Evolutionary conservation across 2,888 invertebrate species (phyloP), one percentile per base, ranked within the genome.

Genomic region (Caenorhabditis auriculariae): DNA sequence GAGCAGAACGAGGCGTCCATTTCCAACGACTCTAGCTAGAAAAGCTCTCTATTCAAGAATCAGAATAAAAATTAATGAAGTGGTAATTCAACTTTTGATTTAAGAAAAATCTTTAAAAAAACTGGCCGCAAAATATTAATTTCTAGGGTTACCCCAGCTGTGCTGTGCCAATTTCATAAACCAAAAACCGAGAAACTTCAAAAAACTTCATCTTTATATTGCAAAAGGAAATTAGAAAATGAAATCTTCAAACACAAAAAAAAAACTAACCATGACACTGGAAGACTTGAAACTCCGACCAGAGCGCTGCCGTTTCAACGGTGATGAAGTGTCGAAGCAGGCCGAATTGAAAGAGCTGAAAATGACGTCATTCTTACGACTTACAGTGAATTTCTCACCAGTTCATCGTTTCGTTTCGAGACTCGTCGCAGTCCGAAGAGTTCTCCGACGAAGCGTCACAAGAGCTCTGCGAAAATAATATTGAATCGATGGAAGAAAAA

Each of bases 381-480:
- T 12, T 46, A 17, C 28, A 42, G 54, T 47, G 46, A 68, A 50
- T 61, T 57, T 51, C 57, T 69, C 69, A 66, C 65, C 46, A 66
- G 21, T 28, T 66, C 56, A 3, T 45, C 26, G 4, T 51, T 39
- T 21, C 54, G 52, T 15, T 55, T 54, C 26, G 15, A n/a, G 17
- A 4, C 9, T 15, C 4, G n/a, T 70, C 72, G 54, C 68, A 65
- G 35, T 65, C 69, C 3, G 70, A 71, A n/a, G 72, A 69, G 17
- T 73, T 70, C 49, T 73, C 73, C 1, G 73, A 73, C 9, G 73
- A 73, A 39, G 73, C 73, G 38, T 73, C 73, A 38, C 73, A 71
- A 15, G 73, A 73, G 41, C 66, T 60, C 73, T 73, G 57, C 21
- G 69, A 65, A 44, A 12, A 32, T 32, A 12, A 32, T n/a, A 32